A percentile compares a stretch with the other conserved stretches of the same genome.
These are phyloP conservation scores for Microtus oregoni DNA, from an alignment of 2,113 vertebrate species.

Conservation along the genomic window DNA sequence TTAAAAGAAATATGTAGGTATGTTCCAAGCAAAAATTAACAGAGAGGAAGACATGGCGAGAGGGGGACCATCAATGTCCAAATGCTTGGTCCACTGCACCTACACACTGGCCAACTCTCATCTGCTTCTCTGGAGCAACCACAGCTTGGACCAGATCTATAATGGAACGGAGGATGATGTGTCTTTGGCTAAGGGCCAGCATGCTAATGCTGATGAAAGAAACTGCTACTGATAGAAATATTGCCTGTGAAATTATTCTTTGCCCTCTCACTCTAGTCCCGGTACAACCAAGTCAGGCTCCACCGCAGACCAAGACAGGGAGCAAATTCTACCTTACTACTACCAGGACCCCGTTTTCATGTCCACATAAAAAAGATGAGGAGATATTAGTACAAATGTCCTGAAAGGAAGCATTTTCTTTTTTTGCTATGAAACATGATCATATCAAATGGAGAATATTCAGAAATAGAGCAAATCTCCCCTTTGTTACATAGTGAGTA, in stretches of 20 bases:
- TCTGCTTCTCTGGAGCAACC: slow-evolving; percentile 48
- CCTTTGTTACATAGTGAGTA: neutral
- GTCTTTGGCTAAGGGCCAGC: slow-evolving; percentile 73
- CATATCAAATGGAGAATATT: slow-evolving; percentile 44
- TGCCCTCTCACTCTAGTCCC: slow-evolving; percentile 19
- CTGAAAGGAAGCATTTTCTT: slow-evolving; percentile 33
- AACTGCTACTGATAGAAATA: slow-evolving; percentile 74
- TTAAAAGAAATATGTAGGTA: slow-evolving; percentile 9
- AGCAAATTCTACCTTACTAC: neutral
- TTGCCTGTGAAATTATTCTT: slow-evolving; percentile 73
- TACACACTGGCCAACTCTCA: slow-evolving; percentile 64
- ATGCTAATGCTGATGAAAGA: slow-evolving; percentile 77
- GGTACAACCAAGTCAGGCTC: neutral
- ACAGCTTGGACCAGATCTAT: slow-evolving; percentile 68
- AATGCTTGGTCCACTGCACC: neutral
- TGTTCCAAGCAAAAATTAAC: slow-evolving; percentile 57
- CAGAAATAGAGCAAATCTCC: slow-evolving; percentile 4
- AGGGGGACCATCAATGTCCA: neutral
- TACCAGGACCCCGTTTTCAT: slow-evolving; percentile 15
- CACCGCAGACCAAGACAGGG: neutral
- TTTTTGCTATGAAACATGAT: slow-evolving; percentile 7
- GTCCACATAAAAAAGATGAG: neutral
- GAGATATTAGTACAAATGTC: neutral
- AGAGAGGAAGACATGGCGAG: slow-evolving; percentile 29
- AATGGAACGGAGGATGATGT: slow-evolving; percentile 73